These are phyloP conservation scores for Tiliacea citrago DNA, from an alignment of 2,888 invertebrate species.

Conservation along the genomic window DNA sequence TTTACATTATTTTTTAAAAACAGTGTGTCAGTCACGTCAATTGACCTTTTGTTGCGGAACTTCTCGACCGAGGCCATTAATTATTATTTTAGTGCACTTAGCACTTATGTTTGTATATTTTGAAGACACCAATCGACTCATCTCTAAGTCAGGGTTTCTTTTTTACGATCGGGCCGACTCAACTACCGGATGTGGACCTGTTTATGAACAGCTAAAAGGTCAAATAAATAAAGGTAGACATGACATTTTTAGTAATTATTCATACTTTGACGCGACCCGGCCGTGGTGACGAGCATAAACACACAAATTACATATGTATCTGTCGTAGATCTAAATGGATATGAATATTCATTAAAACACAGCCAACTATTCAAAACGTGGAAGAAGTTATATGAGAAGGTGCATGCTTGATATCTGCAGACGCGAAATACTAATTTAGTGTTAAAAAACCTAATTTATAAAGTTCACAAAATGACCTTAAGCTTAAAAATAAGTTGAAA, in stretches of 20 bases:
- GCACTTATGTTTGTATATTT: conserved; percentile 44
- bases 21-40: conserved; percentile 9
- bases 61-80: conserved; percentile 26
- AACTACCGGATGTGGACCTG: conserved; percentile 64
- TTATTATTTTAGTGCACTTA: conserved; percentile 67
- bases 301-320: conserved; percentile 43
- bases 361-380: conserved; percentile 4
- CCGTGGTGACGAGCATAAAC: conserved; percentile 26
- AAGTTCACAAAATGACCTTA: conserved; percentile 39
- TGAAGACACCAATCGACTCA: conserved; percentile 49
- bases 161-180: conserved; percentile 47
- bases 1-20: conserved; percentile 5
- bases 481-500: conserved; percentile 20
- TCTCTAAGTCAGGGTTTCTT: conserved; percentile 60
- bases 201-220: conserved; percentile 61
- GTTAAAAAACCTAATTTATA: conserved; percentile 22
- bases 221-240: conserved; percentile 51
- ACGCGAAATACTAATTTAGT: conserved; percentile 2
- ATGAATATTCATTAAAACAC: conserved; percentile 51
- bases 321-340: conserved; percentile 42
- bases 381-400: conserved; percentile 4
- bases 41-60: conserved; percentile 54
- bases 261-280: conserved; percentile 20
- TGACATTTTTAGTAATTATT: conserved; percentile 60
- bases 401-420: conserved; percentile 16